Evolutionary conservation across 2,797 vertebrate species (phyloP).

Genomic region (Hydrolagus colliei): DNA sequence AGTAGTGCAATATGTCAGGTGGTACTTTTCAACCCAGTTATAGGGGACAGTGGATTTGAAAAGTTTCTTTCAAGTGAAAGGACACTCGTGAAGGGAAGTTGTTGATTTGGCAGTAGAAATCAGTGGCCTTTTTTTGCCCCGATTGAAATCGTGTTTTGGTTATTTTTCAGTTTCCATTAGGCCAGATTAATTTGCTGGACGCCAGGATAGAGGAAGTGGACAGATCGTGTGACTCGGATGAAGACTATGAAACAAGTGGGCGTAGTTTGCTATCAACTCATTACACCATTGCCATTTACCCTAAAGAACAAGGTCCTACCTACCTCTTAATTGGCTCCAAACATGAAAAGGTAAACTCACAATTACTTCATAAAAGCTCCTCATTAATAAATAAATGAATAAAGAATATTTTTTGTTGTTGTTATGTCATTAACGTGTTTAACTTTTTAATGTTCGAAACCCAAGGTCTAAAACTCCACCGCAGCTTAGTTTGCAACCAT

Average conservation of each 20-base stretch:
- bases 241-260: slow-evolving; percentile 72
- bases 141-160: neutral
- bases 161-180: slow-evolving; percentile 81
- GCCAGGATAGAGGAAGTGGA: slow-evolving; percentile 85
- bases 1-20: neutral
- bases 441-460: neutral
- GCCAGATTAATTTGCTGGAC: slow-evolving; percentile 90
- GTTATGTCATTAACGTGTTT: neutral
- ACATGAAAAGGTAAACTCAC: slow-evolving; percentile 74
- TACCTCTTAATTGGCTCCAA: slow-evolving; percentile 82
- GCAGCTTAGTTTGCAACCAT: no score
- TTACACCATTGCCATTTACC: slow-evolving; percentile 75
- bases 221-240: slow-evolving; percentile 75
- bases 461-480: no score
- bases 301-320: slow-evolving; percentile 79
- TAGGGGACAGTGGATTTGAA: no score
- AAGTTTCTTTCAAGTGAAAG: no score
- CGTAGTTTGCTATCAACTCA: slow-evolving; percentile 66
- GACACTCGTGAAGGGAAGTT: no score
- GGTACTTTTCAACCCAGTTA: no score
- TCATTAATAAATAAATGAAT: no score
- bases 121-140: neutral
- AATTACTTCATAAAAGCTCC: neutral
- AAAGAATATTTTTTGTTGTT: no score
- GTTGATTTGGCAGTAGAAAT: neutral